Conservation (phyloP, 2,888 invertebrate species). For the Platycheirus rosarum region DNA sequence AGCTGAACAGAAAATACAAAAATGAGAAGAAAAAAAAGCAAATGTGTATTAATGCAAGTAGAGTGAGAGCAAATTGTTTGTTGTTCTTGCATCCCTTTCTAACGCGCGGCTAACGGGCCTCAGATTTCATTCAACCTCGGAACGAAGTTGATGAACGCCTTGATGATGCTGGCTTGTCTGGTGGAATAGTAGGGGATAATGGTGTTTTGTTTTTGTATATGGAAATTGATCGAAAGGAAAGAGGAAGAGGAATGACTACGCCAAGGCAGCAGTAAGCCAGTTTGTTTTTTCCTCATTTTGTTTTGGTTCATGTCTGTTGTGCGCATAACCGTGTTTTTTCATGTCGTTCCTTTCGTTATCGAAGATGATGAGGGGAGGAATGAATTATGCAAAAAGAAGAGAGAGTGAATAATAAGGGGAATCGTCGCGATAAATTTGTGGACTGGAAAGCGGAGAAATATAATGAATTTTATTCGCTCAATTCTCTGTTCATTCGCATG, state of each 20-base stretch:
- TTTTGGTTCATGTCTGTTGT: constrained; percentile 68
- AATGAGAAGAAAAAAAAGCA: constrained; percentile 5
- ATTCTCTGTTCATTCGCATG: constrained; percentile 5
- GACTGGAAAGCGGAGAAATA: constrained; percentile 51
- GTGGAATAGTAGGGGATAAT: constrained; percentile 33
- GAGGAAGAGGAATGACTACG: constrained; percentile 16
- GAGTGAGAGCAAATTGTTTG: constrained; percentile 69
- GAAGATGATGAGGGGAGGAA: neutral
- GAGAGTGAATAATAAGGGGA: constrained; percentile 4
- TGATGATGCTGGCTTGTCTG: constrained; percentile 40
- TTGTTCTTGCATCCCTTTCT: constrained; percentile 65
- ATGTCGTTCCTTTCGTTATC: constrained; percentile 28
- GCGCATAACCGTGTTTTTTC: constrained; percentile 62
- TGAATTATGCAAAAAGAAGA: neutral
- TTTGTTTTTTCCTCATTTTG: constrained; percentile 61
- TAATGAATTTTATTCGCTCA: constrained; percentile 50
- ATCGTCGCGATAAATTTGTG: constrained; percentile 19
- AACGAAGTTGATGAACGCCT: constrained; percentile 39
- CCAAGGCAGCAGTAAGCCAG: constrained; percentile 19
- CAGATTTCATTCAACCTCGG: constrained; percentile 69
- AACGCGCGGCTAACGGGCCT: constrained; percentile 36
- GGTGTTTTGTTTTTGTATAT: constrained; percentile 22
- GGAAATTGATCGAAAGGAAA: neutral
- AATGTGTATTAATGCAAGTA: constrained; percentile 31
- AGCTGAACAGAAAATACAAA: neutral